Evolutionary conservation across 2,113 vertebrate genomes (phyloP).

Genomic region (Siniperca knerii): DNA sequence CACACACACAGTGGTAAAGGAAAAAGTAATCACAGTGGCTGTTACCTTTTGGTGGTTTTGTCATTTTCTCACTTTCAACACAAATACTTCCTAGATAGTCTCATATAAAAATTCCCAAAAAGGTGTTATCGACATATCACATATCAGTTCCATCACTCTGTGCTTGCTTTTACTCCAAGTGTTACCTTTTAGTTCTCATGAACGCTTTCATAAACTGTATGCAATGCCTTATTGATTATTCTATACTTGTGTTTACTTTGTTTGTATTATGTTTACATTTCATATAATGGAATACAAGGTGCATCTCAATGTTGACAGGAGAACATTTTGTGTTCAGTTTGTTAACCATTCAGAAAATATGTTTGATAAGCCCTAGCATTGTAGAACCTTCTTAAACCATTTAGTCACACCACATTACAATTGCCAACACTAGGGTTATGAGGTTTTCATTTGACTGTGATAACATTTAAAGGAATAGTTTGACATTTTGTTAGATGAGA

Average conservation of each 20-base stretch:
- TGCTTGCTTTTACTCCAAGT: neutral
- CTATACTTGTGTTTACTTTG: neutral
- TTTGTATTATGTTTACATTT: neutral
- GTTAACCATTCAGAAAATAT: neutral
- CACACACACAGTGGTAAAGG: too few relatives aligned
- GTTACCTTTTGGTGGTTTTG: slow-evolving; percentile 20
- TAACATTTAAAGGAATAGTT: neutral
- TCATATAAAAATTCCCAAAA: neutral
- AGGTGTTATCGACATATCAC: neutral
- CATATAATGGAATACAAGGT: neutral
- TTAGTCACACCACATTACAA: neutral
- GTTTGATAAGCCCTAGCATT: too few relatives aligned
- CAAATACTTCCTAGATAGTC: neutral
- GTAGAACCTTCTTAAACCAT: too few relatives aligned
- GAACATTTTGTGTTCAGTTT: neutral
- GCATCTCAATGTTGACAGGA: neutral
- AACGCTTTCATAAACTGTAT: neutral
- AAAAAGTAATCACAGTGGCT: slow-evolving; percentile 12
- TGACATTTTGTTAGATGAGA: neutral
- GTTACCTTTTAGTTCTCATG: neutral
- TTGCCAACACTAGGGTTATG: neutral
- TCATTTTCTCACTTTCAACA: slow-evolving; percentile 30
- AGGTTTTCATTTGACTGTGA: neutral
- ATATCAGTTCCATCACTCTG: neutral
- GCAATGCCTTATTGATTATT: neutral